Base-by-base conservation (phyloP, 2,797 vertebrate genomes). In the Huso huso region DNA sequence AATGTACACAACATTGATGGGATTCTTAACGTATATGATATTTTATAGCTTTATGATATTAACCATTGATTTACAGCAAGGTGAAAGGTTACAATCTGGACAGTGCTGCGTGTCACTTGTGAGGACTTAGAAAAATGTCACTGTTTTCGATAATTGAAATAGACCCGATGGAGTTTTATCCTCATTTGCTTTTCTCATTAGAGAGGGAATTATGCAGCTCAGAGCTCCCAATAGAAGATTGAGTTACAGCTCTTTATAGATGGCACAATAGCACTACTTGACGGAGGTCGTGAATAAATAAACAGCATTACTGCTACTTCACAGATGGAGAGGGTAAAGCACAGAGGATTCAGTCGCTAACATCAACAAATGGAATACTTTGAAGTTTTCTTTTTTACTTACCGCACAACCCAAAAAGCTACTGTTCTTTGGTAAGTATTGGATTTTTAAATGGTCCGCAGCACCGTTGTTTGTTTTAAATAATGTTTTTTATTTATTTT, bases 231-330 rank as follows among this genome's bases (percentile, higher is more conserved):
- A 62, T 37, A 52, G 69, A 62, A 66, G 84, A 78, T 92, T 82
- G 76, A 86, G 86, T 94, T 93, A 86, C 91, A 72, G 72, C 74
- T 77, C 83, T 77, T 64, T 78, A 83, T 86, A 78, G 79, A 80
- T 80, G 86, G 84, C 88, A 91, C 86, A 86, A 86, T 89, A 84
- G 82, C 80, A 71, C 76, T 80, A 85, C 84, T 82, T 88, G 76
- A 76, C 86, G 76, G 76, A 68, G 77, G 59, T 72, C 76, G 91
- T 95, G 84, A 94, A 98, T 97, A 90, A 95, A 86, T 95, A 67
- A 92, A 80, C 61, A 79, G 57, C 70, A 74, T 82, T 75, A 77
- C 78, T 73, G 78, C 80, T 76, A 73, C 75, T 77, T 76, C 73
- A 65, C 6, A 18, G n/a, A 66, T 72, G 66, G 78, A 72, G 64